Base-by-base conservation (phyloP, 1,140 invertebrate species). In the Radopholus similis region DNA sequence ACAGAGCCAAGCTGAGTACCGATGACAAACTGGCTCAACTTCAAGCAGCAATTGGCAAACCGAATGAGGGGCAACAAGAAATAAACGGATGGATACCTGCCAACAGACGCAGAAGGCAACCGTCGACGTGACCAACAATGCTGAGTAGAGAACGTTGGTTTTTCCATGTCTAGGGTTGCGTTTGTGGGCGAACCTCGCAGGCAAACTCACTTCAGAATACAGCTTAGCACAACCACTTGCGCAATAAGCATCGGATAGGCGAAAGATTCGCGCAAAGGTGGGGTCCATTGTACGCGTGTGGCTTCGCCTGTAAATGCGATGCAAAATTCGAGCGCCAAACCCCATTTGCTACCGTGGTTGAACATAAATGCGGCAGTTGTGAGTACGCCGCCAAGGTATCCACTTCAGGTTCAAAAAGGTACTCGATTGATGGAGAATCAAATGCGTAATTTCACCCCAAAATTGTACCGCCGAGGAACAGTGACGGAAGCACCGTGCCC, bases 251-350 rank as follows among this genome's bases (percentile, higher is more conserved):
- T 84, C 1, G 90, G 90, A 78, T 89, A 90, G 1, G 88, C 90
- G 82, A 91, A 90, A 74, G 88, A 90, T 84, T 93, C 91, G 64
- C 91, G 83, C 57, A 91, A 83, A 8, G 91, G 90, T 1, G 90
- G 90, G 0, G 90, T 88, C 90, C 90, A 92, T 80, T 90, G 89
- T 1, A 91, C 89, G 38, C 91, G 81, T 0, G 90, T 91, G 51
- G 87, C 87, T 83, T 91, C 90, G 3, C 85, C 59, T 62, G 9
- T 42, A 62, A 47, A 26, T 26, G 21, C 35, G 2, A 15, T 6
- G 18, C 4, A 47, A 15, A 15, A 11, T 26, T 51, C 9, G 49
- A 34, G 4, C 1, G n/a, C n/a, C n/a, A 47, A 3, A 59, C 11
- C 0, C 18, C 23, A 60, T 2, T n/a, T n/a, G n/a, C 9, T 26